These are phyloP conservation scores for Corynorhinus townsendii DNA, from an alignment of 2,113 vertebrate genomes.

Conservation along the genomic window DNA sequence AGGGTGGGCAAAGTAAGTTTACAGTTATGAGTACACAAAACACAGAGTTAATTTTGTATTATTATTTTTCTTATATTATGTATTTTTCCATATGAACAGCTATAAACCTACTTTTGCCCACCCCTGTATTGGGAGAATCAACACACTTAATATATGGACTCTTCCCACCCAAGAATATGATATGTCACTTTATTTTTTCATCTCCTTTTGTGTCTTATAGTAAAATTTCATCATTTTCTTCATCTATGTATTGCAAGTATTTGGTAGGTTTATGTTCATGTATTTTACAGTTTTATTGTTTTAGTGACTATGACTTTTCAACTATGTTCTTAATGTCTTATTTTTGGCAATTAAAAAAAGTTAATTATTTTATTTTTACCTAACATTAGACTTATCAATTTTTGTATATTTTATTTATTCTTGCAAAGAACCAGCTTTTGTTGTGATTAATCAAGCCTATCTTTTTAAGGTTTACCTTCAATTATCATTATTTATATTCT, in stretches of 20 bases:
- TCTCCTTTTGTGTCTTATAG: background rate
- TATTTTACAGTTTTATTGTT: background rate
- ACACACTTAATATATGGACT: background rate
- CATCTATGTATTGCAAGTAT: background rate
- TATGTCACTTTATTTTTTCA: background rate
- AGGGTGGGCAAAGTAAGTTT: background rate
- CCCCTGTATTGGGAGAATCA: background rate
- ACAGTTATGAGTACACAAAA: background rate
- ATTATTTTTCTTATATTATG: background rate
- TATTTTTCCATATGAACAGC: background rate
- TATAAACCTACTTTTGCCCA: background rate
- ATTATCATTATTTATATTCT: background rate
- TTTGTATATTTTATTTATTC: background rate
- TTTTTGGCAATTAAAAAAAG: background rate
- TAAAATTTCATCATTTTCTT: background rate
- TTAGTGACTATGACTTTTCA: background rate
- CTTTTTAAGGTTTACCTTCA: background rate
- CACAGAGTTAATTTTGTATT: background rate
- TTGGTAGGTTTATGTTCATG: background rate
- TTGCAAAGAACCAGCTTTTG: background rate
- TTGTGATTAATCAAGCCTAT: background rate
- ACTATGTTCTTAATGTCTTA: background rate
- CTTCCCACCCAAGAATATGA: background rate
- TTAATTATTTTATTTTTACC: background rate
- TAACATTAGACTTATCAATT: background rate